A percentile compares a stretch with the other conserved stretches of the same genome.
These are phyloP conservation scores for Agonopterix alstromeriana DNA, from an alignment of 2,888 invertebrate genomes.

Conservation along the genomic window DNA sequence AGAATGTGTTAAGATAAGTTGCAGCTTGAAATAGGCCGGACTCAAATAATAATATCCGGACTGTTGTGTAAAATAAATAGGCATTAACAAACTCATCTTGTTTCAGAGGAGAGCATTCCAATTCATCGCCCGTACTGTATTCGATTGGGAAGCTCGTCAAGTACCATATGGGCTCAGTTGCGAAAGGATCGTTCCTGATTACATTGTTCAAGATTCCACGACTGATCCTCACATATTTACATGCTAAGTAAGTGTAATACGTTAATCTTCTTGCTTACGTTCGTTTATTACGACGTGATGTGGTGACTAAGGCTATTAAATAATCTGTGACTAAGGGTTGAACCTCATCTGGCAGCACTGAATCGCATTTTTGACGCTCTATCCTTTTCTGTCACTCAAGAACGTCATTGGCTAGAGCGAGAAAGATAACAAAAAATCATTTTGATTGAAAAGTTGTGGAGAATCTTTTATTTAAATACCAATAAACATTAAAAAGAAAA, in stretches of 20 bases:
- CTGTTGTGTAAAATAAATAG: not conserved
- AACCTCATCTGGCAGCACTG: too few species aligned
- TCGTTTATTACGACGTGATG: too few species aligned
- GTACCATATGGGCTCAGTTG: constrained; percentile 96
- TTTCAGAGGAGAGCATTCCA: constrained; percentile 80
- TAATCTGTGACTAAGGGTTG: too few species aligned
- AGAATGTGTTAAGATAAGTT: too few species aligned
- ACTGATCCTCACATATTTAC: constrained; percentile 90
- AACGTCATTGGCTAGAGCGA: too few species aligned
- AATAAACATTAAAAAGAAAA: not conserved
- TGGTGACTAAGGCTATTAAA: too few species aligned
- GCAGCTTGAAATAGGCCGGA: too few species aligned
- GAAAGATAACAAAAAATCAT: too few species aligned
- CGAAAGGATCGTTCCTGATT: constrained; percentile 95
- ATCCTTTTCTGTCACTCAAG: too few species aligned
- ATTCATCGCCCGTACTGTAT: constrained; percentile 80
- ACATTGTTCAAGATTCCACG: constrained; percentile 95
- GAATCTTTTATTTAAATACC: too few species aligned
- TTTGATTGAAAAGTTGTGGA: too few species aligned
- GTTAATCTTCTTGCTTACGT: not conserved
- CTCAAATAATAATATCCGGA: not conserved
- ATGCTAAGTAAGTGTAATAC: constrained; percentile 84
- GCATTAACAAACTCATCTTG: not conserved
- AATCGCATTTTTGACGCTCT: too few species aligned
- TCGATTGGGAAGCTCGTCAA: constrained; percentile 86